Base-by-base conservation (phyloP, 1,140 invertebrate genomes). In the Chymomyza costata region DNA sequence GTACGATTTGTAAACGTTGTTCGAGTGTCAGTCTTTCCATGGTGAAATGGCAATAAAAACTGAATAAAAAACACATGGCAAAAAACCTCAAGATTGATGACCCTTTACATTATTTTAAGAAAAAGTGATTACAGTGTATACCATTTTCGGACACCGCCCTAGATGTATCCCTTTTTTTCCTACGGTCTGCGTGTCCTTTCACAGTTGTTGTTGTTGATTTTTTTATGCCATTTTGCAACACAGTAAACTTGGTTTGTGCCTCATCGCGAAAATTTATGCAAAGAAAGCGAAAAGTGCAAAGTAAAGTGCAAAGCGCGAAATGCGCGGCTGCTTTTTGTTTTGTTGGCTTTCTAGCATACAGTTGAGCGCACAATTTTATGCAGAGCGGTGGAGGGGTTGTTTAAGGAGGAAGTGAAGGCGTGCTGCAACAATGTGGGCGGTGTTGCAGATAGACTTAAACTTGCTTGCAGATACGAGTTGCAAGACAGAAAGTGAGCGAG, bases 271-370 rank as follows among this genome's bases (percentile, higher is more conserved):
- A 74, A 74, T 74, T 76, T 76, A 76, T 78, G 71, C 71, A 78
- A 78, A 78, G 71, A 76, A 78, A 76, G 71, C 73, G 71, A 80
- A 78, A 78, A 78, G 71, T 78, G 71, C 71, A 78, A 78, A 78
- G 62, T 78, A 80, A 78, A 78, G 73, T 71, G 71, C 71, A 74
- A n/a, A n/a, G 60, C 53, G 62, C 57, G 66, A 70, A 76, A 76
- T 63, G 73, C 63, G 73, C 66, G 58, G 48, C 55, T 78, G 70
- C 61, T 65, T 80, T 78, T 78, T 78, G 71, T 78, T 78, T 78
- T 71, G 56, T 45, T 45, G 67, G 41, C 59, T 8, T n/a, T 11
- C 32, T 16, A 58, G 37, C 28, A 34, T 47, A 71, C 59, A 71
- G 73, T 66, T 78, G 71, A 78, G 71, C 66, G 71, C 73, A 49